Base-by-base conservation (phyloP, 2,888 invertebrate species). In the Nephrotoma flavescens region DNA sequence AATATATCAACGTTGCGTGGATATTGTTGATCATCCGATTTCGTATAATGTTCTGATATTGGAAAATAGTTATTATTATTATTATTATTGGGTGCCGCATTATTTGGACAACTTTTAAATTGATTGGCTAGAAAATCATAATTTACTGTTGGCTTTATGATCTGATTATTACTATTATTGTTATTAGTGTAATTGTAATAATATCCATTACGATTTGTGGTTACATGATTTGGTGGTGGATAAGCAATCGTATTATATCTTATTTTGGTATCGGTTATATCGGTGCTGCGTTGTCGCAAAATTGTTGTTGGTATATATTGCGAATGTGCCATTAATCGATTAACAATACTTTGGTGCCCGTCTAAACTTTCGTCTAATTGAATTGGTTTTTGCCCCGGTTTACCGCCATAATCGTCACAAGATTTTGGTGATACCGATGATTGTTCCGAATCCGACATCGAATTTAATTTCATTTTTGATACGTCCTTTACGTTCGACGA, bases 321-420 rank as follows among this genome's bases (percentile, higher is more conserved):
- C 12, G 88, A 87, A 83, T 87, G 88, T 7, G 87, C 83, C 88
- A 88, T 87, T 15, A 88, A 86, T 45, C 88, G 86, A 31, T 86
- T 87, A 7, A 88, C 88, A 83, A 88, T 88, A 57, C 87, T 87
- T 42, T 88, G 87, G 85, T 88, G 88, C 71, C 87, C 87, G 41
- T 87, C 87, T 12, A 41, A 7, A n/a, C 83, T 12, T 0, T 44
- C 41, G 19, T 44, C 12, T 6, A 45, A 4, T 47, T 44, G 15
- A 4, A 0, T 2, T 2, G 71, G 9, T 31, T 71, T 71, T 3
- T 9, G 71, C 19, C 0, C 1, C 9, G 31, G 4, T 71, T 71
- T 71, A 71, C 0, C 19, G 1, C 9, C 7, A 71, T 31, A 19
- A 6, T 52, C 52, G 31, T 6, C 41, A 4, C 6, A 41, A 9